phyloP scores from a whole-genome alignment of 1,140 invertebrate genomes.

The Drosophila nannoptera region DNA sequence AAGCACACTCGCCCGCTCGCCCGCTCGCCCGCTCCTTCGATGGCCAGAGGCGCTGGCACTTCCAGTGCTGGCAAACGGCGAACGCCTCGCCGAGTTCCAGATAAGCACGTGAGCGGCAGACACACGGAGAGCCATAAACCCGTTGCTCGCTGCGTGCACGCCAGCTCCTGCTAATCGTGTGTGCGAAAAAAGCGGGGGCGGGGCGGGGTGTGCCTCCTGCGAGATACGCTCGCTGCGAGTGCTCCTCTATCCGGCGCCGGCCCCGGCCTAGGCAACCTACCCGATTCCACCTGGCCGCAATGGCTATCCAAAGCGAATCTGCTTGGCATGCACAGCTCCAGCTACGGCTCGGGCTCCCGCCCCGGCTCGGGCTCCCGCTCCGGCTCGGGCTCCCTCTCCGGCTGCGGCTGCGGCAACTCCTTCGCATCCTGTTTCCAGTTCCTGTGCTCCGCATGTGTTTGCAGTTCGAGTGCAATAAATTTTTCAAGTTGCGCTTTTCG shows the following conservation, averaged over 20 bases:
- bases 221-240: too few species aligned
- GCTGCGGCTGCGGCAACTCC: background rate
- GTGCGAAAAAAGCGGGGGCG: constrained; percentile 29
- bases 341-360: too few species aligned
- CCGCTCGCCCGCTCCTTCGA: background rate
- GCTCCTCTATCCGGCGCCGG: too few species aligned
- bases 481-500: constrained; percentile 74
- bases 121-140: constrained; percentile 5
- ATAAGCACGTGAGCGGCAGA: constrained; percentile 70
- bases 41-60: constrained; percentile 42
- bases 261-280: too few species aligned
- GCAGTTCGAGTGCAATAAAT: constrained; percentile 70
- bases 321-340: constrained; percentile 39
- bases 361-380: too few species aligned
- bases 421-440: constrained; percentile 27
- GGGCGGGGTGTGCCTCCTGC: too few species aligned
- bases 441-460: constrained; percentile 31
- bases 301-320: constrained; percentile 49
- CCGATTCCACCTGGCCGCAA: too few species aligned
- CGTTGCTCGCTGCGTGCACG: background rate
- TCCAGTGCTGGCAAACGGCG: constrained; percentile 30
- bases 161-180: constrained; percentile 49
- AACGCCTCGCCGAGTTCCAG: constrained; percentile 54
- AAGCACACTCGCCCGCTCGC: background rate
- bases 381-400: too few species aligned